Conservation (phyloP, 2,888 invertebrate species). For the Escarpia spicata region DNA sequence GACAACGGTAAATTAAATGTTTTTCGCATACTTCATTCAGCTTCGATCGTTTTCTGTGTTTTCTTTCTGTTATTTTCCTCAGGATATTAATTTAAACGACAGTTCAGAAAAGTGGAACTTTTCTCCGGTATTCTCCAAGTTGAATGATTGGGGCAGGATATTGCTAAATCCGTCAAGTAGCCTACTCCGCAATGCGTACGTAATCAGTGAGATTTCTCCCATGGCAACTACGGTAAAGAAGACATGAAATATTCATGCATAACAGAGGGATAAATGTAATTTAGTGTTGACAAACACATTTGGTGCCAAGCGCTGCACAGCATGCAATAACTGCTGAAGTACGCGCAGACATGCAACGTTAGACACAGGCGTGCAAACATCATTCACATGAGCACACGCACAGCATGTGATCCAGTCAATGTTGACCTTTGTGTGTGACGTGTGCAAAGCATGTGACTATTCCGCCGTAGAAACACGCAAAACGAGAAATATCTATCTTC, state of each 20-base stretch:
- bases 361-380: background rate
- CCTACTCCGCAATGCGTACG: background rate
- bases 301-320: background rate
- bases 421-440: background rate
- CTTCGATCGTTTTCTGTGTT: background rate
- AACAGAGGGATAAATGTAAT: constrained; percentile 1
- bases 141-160: background rate
- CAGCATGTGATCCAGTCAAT: background rate
- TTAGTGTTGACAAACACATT: constrained; percentile 16
- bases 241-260: background rate
- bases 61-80: background rate
- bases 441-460: background rate
- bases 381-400: background rate
- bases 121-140: background rate
- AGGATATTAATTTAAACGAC: background rate
- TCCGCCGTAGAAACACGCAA: background rate
- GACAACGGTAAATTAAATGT: background rate
- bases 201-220: constrained; percentile 1
- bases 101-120: background rate
- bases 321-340: background rate
- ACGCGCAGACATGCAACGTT: background rate
- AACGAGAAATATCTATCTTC: background rate
- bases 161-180: background rate
- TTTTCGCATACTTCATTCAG: background rate
- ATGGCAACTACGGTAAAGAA: background rate